These are phyloP conservation scores for Acanthochromis polyacanthus DNA, from an alignment of 2,113 vertebrate species.

Conservation along the genomic window DNA sequence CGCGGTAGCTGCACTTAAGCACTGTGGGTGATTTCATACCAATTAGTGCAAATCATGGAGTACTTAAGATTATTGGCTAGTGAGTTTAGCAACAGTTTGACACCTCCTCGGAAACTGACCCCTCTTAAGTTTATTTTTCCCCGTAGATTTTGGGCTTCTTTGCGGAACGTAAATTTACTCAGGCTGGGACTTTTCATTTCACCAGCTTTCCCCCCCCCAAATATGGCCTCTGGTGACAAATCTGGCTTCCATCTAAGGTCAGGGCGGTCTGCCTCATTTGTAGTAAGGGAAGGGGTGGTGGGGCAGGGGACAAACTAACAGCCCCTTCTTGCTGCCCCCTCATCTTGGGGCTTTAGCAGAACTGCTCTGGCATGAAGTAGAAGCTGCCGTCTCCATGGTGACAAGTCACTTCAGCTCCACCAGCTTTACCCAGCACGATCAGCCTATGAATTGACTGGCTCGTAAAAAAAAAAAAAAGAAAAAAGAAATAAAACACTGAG, in stretches of 20 bases:
- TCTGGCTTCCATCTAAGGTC: constrained; percentile 69
- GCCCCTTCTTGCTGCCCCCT: constrained; percentile 59
- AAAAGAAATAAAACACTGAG: constrained; percentile 35
- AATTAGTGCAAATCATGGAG: constrained; percentile 85
- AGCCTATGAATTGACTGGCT: constrained; percentile 61
- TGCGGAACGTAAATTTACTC: constrained; percentile 55
- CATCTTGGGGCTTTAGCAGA: constrained; percentile 73
- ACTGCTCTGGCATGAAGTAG: constrained; percentile 77
- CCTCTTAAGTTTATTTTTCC: constrained; percentile 71
- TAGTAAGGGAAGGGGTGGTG: constrained; percentile 40
- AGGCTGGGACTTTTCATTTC: constrained; percentile 61
- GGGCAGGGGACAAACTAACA: constrained; percentile 65
- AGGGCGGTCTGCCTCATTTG: constrained; percentile 45
- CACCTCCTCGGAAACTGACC: constrained; percentile 78
- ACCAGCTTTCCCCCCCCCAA: constrained; percentile 32
- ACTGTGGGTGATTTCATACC: constrained; percentile 82
- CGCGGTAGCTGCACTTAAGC: constrained; percentile 80
- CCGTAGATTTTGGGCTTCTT: constrained; percentile 52
- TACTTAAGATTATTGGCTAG: constrained; percentile 84
- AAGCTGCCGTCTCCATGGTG: constrained; percentile 83
- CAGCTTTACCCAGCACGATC: constrained; percentile 69
- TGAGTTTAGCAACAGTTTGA: constrained; percentile 82
- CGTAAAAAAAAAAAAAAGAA: constrained; percentile 36
- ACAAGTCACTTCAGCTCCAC: constrained; percentile 77
- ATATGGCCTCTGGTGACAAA: constrained; percentile 61